These are phyloP conservation scores for Lepas anatifera DNA, from an alignment of 2,888 invertebrate genomes.

Conservation along the genomic window DNA sequence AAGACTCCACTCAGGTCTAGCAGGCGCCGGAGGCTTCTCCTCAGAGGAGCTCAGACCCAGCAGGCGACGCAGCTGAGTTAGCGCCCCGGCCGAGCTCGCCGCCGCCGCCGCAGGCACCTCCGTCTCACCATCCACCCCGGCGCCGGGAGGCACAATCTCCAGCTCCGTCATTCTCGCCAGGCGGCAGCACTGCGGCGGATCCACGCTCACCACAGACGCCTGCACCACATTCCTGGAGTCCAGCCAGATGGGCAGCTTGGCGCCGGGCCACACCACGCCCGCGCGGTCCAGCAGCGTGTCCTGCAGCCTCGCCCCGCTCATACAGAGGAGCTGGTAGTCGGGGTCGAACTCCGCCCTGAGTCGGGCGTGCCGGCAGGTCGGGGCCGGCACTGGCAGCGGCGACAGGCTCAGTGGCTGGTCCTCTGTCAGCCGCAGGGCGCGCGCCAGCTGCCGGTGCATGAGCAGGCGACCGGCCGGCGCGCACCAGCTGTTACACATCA, in stretches of 20 bases:
- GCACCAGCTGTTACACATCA: background rate
- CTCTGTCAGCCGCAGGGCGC: background rate
- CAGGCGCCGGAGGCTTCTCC: background rate
- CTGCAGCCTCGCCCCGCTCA: background rate
- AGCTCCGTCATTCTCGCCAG: constrained; percentile 21
- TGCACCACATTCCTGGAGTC: background rate
- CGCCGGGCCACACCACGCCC: constrained; percentile 3
- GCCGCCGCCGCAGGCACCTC: background rate
- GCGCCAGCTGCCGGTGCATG: background rate
- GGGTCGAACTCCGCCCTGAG: background rate
- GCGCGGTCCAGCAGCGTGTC: background rate
- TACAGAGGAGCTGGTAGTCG: background rate
- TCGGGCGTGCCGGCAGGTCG: background rate
- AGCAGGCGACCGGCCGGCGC: background rate
- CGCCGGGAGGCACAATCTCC: constrained; percentile 20
- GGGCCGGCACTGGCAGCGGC: background rate
- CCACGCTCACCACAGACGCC: constrained; percentile 17
- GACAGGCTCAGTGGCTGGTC: background rate
- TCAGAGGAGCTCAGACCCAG: background rate
- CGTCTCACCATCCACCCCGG: background rate
- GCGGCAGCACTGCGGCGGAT: constrained; percentile 16
- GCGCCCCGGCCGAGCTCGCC: too few species aligned
- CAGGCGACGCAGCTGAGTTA: background rate
- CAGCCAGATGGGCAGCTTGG: constrained; percentile 5
- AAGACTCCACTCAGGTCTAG: background rate